Evolutionary conservation across 1,140 invertebrate species (phyloP), one percentile per base, ranked within the genome.

Genomic region (Hetaerina americana): DNA sequence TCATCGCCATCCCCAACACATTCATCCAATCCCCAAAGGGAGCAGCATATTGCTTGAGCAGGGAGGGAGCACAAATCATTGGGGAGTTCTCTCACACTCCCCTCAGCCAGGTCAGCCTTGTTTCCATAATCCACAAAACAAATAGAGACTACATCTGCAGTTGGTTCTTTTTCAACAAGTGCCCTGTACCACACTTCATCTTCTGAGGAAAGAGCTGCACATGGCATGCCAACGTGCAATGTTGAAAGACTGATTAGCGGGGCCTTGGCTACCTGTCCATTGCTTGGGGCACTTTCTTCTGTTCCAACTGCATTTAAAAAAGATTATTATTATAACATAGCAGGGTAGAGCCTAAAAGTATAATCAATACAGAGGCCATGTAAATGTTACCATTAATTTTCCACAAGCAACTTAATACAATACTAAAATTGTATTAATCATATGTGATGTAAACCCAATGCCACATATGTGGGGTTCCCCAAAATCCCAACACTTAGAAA

Each of bases 111-210:
- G 2, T 75, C 26, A 1, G 78, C 79, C 0, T 75, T 75, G 76
- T 88, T 87, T 25, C 87, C 87, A 75, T 87, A 88, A 75, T 88
- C 87, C 2, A 88, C 81, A 74, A 83, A 88, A 18, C 79, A 76
- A 0, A 88, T 84, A 72, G 80, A 78, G 5, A 77, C 79, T 22
- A 76, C 76, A 0, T 75, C 74, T 69, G 88, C 88, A 15, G 84
- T 82, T 73, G 88, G 40, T 10, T 57, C 83, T 75, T 92, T 90
- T 27, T n/a, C 74, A 28, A 83, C 75, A 66, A 75, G 73, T 25
- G 79, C 82, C 73, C 82, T 74, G 71, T 82, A 82, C 81, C 81
- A 83, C 18, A 69, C 74, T 26, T 77, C 74, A 73, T 82, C 81
- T 27, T 77, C 79, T 10, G 75, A 77, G 73, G 76, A 83, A 26